A percentile compares a stretch with the other conserved stretches of the same genome.
Evolutionary conservation across 2,888 invertebrate species (phyloP).

Genomic region (Melanophora roralis): DNA sequence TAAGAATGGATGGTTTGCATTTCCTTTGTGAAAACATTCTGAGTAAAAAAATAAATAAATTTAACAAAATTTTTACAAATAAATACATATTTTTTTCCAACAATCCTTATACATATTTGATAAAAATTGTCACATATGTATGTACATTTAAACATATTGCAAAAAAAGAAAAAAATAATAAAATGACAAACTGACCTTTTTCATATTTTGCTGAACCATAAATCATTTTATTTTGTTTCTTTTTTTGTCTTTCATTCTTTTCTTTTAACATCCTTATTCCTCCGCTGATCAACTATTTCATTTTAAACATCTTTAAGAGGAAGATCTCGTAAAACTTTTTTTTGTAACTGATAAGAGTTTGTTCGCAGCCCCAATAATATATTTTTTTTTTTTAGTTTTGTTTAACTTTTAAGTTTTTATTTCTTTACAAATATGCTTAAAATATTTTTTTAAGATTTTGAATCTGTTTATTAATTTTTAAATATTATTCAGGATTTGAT

Average conservation of each 20-base stretch:
- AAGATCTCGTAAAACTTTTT: too few relatives aligned
- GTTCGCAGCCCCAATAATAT: background rate
- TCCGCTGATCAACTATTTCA: too few relatives aligned
- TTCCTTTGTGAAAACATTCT: slow-evolving; percentile 10
- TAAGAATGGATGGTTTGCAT: background rate
- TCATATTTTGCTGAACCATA: slow-evolving; percentile 69
- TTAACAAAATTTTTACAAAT: background rate
- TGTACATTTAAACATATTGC: too few relatives aligned
- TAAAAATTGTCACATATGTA: slow-evolving; percentile 25
- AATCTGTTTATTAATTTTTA: too few relatives aligned
- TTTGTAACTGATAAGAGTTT: too few relatives aligned
- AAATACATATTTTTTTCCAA: slow-evolving; percentile 26
- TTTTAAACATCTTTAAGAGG: slow-evolving; percentile 12
- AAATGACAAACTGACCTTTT: slow-evolving; percentile 67
- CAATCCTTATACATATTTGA: slow-evolving; percentile 32
- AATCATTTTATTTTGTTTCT: slow-evolving; percentile 8
- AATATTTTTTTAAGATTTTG: too few relatives aligned
- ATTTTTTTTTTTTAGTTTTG: background rate
- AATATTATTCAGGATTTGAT: too few relatives aligned
- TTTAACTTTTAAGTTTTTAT: slow-evolving; percentile 29
- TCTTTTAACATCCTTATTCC: too few relatives aligned
- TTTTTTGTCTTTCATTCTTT: background rate
- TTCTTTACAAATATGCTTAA: too few relatives aligned
- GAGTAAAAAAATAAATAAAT: background rate
- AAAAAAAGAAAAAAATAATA: slow-evolving; percentile 27